Conservation (phyloP, 2,797 vertebrate genomes). For the Sebastiscus albofasciatus region DNA sequence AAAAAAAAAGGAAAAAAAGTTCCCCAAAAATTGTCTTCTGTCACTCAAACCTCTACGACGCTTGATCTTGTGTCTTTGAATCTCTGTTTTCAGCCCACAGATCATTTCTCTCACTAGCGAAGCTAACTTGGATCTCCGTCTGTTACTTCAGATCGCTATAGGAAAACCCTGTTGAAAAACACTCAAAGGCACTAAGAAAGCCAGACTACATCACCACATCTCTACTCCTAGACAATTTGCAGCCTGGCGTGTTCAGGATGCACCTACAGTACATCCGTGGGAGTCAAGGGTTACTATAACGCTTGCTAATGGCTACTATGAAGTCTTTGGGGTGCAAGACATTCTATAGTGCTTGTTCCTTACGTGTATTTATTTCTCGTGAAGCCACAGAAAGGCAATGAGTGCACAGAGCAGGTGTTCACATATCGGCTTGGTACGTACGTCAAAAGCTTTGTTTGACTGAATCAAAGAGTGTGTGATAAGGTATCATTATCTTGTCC, state of each 20-base stretch:
- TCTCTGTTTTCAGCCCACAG: slow-evolving; percentile 49
- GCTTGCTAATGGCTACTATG: slow-evolving; percentile 62
- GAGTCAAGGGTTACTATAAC: slow-evolving; percentile 48
- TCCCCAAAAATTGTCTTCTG: slow-evolving; percentile 36
- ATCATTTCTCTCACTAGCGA: slow-evolving; percentile 43
- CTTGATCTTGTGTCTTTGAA: slow-evolving; percentile 55
- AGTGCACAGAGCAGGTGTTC: slow-evolving; percentile 56
- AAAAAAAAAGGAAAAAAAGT: slow-evolving; percentile 23
- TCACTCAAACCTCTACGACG: slow-evolving; percentile 48
- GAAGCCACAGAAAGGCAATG: slow-evolving; percentile 46
- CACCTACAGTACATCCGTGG: slow-evolving; percentile 58
- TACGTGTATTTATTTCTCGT: slow-evolving; percentile 30
- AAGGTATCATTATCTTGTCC: slow-evolving; percentile 76
- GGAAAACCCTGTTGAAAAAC: slow-evolving; percentile 82
- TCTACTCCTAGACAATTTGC: slow-evolving; percentile 56
- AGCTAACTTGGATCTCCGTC: slow-evolving; percentile 40
- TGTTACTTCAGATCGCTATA: slow-evolving; percentile 32
- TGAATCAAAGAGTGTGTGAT: slow-evolving; percentile 50
- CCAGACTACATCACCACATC: slow-evolving; percentile 74
- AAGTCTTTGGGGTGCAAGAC: slow-evolving; percentile 70
- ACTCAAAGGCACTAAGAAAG: slow-evolving; percentile 86
- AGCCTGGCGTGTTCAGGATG: slow-evolving; percentile 74
- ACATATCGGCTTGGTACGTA: slow-evolving; percentile 25
- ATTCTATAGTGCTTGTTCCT: slow-evolving; percentile 52
- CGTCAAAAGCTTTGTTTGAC: slow-evolving; percentile 49